Base-by-base conservation (phyloP, 2,888 invertebrate genomes). In the Sarcophaga rosellei region DNA sequence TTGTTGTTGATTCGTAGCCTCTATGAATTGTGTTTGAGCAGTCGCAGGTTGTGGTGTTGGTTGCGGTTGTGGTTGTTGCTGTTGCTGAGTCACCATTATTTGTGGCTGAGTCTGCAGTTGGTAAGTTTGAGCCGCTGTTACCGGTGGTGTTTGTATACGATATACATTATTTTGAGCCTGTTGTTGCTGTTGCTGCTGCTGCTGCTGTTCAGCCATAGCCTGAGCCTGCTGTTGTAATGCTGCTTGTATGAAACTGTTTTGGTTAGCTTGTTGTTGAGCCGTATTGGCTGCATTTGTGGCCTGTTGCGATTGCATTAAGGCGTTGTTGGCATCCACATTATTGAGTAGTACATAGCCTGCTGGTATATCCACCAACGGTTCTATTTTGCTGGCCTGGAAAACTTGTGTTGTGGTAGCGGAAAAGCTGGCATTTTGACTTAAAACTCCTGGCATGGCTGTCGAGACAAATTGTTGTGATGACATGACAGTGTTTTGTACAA, bases 401-500 rank as follows among this genome's bases (percentile, higher is more conserved):
- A 93, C 93, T 81, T 93, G 93, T 0, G 97, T 97, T 1, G 96
- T 96, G 3, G 97, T 97, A 21, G 97, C 96, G 21, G 96, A 96
- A 91, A 97, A 97, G 91, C 97, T 97, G 90, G 97, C 97, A 90
- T 96, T 96, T 89, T 96, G 96, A 78, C 97, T 96, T 47, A 97
- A 94, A 3, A 97, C 96, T 66, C 97, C 97, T 86, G 96, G 96
- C 94, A 97, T 96, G 6, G 96, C 95, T 2, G 96, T 96, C 4
- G 97, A 96, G 20, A 97, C 95, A 91, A 97, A 97, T 91, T 97
- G 97, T 91, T 97, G 97, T 25, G 97, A 97, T n/a, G 96, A 96
- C 97, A 97, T 97, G 0, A 97, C 97, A 5, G 97, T 97, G 90
- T 97, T 97, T 92, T 97, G 97, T 3, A 97, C 97, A 78, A 97